Conservation (phyloP, 2,113 vertebrate genomes). For the Seriola rivoliana region DNA sequence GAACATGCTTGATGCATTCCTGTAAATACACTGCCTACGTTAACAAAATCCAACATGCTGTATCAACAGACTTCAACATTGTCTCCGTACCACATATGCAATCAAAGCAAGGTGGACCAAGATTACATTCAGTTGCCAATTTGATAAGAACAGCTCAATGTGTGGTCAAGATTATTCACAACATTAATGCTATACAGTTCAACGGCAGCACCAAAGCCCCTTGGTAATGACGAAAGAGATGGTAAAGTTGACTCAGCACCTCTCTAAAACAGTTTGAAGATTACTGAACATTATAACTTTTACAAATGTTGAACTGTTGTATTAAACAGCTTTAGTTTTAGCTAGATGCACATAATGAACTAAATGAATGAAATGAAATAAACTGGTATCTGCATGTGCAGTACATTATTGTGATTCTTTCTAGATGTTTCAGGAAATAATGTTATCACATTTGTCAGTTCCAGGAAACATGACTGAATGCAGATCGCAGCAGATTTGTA, state of each 20-base stretch:
- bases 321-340: neutral
- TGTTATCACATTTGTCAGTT: neutral
- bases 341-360: neutral
- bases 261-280: too few relatives aligned
- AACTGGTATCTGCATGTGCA: neutral
- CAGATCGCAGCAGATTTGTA: neutral
- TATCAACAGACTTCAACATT: neutral
- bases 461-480: neutral
- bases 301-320: too few relatives aligned
- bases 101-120: neutral
- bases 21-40: neutral
- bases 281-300: too few relatives aligned
- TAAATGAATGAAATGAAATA: too few relatives aligned
- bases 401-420: neutral
- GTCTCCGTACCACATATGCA: neutral
- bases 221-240: too few relatives aligned
- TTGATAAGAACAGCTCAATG: neutral
- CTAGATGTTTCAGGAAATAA: neutral
- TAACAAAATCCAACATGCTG: neutral
- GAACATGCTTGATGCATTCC: neutral
- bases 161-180: neutral
- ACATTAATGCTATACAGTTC: neutral
- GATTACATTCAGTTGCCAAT: neutral
- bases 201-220: neutral
- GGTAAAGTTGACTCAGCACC: neutral